Evolutionary conservation across 2,888 invertebrate genomes (phyloP), one percentile per base, ranked within the genome.

Genomic region (Scaptodrosophila latifasciaeformis): DNA sequence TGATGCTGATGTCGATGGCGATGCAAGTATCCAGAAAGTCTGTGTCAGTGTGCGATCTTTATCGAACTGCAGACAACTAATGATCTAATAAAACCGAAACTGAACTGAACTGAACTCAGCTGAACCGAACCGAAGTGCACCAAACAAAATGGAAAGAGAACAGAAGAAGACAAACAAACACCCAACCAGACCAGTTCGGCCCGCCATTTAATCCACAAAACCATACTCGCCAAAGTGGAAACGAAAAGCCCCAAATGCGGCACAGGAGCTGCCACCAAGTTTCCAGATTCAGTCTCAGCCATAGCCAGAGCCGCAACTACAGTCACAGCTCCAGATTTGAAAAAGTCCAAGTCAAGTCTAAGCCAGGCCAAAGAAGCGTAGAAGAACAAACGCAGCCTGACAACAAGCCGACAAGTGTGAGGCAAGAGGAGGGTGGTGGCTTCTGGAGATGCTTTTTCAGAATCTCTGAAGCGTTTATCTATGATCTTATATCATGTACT

Each of bases 401-500:
- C 58, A 80, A 70, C 76, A 75, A 81, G 79, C 81, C 81, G 72
- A 67, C 72, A 78, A 59, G 46, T 69, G 13, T 31, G 35, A 15
- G 43, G 29, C 15, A n/a, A 10, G 17, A 18, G 29, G 31, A 15
- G 19, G 7, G 27, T 24, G 31, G 54, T 60, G 24, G 29, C 49
- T 59, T 62, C 68, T 55, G 37, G 51, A 81, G 80, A 74, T 74
- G 79, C 65, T 65, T n/a, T 30, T 17, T 59, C 65, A 66, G 71
- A 77, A 74, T 71, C 74, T n/a, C n/a, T 69, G 78, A 74, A 79
- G 68, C 70, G 71, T 82, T 84, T 86, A 86, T 85, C 85, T 82
- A 55, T 64, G 80, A 85, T 85, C 86, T 85, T 82, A 82, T 84
- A 84, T 84, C 85, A 76, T 85, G 86, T 86, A 86, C 76, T 82